phyloP scores from a whole-genome alignment of 2,888 invertebrate species.

The Acheta domesticus region DNA sequence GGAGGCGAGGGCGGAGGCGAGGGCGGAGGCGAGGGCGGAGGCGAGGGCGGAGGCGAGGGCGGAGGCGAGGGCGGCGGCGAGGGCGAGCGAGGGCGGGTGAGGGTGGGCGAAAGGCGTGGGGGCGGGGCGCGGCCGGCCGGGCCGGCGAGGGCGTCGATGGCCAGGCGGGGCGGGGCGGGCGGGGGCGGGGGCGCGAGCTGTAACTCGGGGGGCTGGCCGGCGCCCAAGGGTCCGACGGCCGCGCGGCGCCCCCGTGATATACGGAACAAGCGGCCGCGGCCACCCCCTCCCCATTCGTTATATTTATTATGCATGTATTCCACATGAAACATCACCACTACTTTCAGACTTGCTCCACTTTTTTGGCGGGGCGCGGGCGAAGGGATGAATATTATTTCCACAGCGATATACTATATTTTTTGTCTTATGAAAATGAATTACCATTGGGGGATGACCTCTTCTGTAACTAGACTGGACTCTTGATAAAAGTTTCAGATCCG shows the following conservation, averaged over 20 bases:
- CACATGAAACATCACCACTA: constrained; percentile 6
- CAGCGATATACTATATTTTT: constrained; percentile 18
- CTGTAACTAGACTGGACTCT: constrained; percentile 11
- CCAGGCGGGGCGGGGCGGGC: too few species aligned
- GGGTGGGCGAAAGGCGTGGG: too few species aligned
- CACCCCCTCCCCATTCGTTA: not conserved
- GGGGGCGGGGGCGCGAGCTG: not conserved
- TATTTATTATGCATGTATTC: not conserved
- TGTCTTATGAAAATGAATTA: constrained; percentile 18
- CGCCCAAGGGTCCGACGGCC: not conserved
- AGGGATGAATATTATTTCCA: constrained; percentile 1
- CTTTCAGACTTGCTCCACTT: constrained; percentile 18
- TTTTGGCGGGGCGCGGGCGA: not conserved
- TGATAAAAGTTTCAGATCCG: not conserved
- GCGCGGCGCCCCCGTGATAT: not conserved
- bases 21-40: too few species aligned
- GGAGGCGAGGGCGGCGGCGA: too few species aligned
- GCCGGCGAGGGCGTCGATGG: not conserved
- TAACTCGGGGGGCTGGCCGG: not conserved
- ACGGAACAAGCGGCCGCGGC: not conserved
- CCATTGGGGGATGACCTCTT: constrained; percentile 18
- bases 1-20: too few species aligned
- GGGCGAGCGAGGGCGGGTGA: too few species aligned
- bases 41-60: too few species aligned
- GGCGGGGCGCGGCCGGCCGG: too few species aligned